Evolutionary conservation across 2,888 invertebrate genomes (phyloP).

Genomic region (Mythimna impura): DNA sequence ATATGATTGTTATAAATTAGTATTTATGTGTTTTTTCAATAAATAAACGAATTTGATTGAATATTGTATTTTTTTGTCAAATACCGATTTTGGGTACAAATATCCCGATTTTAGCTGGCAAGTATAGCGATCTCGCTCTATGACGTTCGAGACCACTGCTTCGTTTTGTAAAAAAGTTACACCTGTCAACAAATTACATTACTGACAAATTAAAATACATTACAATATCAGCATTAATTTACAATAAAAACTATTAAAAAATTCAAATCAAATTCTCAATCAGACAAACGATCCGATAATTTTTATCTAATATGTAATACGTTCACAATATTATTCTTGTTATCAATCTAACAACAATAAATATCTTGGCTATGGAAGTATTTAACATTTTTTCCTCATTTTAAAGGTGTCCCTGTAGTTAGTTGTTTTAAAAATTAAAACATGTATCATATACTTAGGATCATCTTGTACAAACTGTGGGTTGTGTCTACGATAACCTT

Average conservation of each 20-base stretch:
- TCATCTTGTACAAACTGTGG: constrained; percentile 93
- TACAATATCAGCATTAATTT: neutral
- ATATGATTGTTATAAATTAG: too few species aligned
- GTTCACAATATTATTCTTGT: constrained; percentile 7
- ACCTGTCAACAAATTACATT: constrained; percentile 32
- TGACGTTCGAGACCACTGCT: too few species aligned
- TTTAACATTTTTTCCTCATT: constrained; percentile 29
- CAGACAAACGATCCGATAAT: neutral
- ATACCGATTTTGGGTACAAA: too few species aligned
- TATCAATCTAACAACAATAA: neutral
- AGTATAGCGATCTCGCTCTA: too few species aligned
- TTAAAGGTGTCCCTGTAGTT: constrained; percentile 11
- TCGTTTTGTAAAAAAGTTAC: constrained; percentile 13
- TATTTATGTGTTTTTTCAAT: too few species aligned
- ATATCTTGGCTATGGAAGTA: constrained; percentile 23
- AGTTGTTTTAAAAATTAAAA: constrained; percentile 40
- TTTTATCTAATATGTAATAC: constrained; percentile 7
- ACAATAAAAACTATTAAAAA: neutral
- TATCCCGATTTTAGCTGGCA: too few species aligned
- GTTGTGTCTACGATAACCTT: constrained; percentile 93
- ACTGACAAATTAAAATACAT: constrained; percentile 21
- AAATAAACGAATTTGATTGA: too few species aligned
- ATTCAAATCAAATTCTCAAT: constrained; percentile 8
- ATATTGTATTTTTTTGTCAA: too few species aligned
- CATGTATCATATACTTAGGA: constrained; percentile 86